Conservation (phyloP, 1,140 invertebrate genomes). For the Cheumatopsyche charites region DNA sequence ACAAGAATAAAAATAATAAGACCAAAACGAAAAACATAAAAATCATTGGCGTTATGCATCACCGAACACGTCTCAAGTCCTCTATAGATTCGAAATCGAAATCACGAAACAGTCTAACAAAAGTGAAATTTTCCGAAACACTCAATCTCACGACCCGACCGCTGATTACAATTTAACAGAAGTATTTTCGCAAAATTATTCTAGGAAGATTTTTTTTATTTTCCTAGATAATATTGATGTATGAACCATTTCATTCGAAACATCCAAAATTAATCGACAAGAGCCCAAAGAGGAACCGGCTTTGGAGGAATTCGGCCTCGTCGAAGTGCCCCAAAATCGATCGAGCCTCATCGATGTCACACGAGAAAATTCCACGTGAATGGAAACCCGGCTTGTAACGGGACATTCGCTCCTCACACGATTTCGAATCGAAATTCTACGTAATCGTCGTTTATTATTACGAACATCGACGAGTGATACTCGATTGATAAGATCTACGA, state of each 20-base stretch:
- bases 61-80: background rate
- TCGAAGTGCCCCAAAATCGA: background rate
- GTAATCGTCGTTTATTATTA: background rate
- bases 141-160: no score
- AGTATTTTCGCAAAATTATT: no score
- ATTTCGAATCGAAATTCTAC: background rate
- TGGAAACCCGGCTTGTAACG: slow-evolving; percentile 10
- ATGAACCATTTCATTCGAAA: no score
- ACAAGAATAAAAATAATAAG: no score
- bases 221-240: no score
- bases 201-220: no score
- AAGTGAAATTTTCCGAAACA: slow-evolving; percentile 6
- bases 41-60: background rate
- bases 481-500: no score
- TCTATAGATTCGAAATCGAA: background rate
- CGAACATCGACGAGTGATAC: background rate
- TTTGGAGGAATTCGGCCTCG: background rate
- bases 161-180: no score
- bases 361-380: slow-evolving; percentile 20
- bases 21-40: background rate
- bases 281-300: background rate
- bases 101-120: background rate
- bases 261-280: background rate
- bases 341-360: slow-evolving; percentile 18
- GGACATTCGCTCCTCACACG: background rate